A percentile compares a stretch with the other conserved stretches of the same genome.
Evolutionary conservation across 2,888 invertebrate genomes (phyloP).

Genomic region (Pandemis cinnamomeana): DNA sequence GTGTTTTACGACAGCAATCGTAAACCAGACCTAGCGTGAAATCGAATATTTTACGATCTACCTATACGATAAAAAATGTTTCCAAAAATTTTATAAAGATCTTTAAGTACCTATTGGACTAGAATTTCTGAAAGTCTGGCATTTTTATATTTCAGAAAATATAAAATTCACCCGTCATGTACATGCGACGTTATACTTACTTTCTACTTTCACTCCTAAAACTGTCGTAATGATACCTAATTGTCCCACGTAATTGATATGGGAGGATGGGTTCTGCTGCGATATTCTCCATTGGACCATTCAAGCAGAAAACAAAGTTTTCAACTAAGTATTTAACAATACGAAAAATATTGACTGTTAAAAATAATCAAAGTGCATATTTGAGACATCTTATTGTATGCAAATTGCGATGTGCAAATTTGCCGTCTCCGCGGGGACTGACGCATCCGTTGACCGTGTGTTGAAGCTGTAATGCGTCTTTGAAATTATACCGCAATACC

Average conservation of each 20-base stretch:
- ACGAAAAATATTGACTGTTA: slow-evolving; percentile 5
- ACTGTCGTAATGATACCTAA: slow-evolving; percentile 51
- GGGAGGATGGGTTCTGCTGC: slow-evolving; percentile 38
- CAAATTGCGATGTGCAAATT: slow-evolving; percentile 11
- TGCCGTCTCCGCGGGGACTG: slow-evolving; percentile 13
- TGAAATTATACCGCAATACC: background rate
- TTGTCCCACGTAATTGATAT: slow-evolving; percentile 50
- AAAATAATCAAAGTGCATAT: slow-evolving; percentile 4
- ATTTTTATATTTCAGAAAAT: slow-evolving; percentile 44
- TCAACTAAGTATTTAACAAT: background rate
- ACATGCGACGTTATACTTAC: slow-evolving; percentile 59
- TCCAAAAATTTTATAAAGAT: slow-evolving; percentile 39
- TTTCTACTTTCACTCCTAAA: slow-evolving; percentile 69
- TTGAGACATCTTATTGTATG: slow-evolving; percentile 29
- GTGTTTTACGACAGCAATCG: slow-evolving; percentile 31
- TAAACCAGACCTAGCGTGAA: slow-evolving; percentile 35
- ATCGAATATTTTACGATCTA: slow-evolving; percentile 29
- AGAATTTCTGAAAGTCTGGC: slow-evolving; percentile 38
- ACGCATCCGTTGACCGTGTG: slow-evolving; percentile 10
- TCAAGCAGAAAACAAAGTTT: slow-evolving; percentile 2
- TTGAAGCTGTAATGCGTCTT: slow-evolving; percentile 22
- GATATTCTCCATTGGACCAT: slow-evolving; percentile 27
- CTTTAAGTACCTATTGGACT: slow-evolving; percentile 42
- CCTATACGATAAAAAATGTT: slow-evolving; percentile 41
- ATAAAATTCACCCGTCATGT: slow-evolving; percentile 58